Evolutionary conservation across 2,797 vertebrate genomes (phyloP).

Genomic region (Halcyon smyrnensis): DNA sequence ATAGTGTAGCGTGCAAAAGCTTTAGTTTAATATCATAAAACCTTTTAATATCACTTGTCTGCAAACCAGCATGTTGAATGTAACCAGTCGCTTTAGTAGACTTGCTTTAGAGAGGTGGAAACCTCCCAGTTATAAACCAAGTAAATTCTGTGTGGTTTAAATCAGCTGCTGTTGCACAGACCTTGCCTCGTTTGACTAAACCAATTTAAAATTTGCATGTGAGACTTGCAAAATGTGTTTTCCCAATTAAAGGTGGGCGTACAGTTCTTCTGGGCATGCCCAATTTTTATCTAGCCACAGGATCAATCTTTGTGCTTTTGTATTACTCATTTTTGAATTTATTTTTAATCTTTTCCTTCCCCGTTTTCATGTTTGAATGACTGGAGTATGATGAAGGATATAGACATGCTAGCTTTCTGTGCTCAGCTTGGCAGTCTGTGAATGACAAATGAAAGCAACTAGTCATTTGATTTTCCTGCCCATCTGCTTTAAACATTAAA

Average conservation of each 20-base stretch:
- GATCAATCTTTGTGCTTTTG: background rate
- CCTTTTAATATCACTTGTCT: background rate
- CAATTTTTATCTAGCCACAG: background rate
- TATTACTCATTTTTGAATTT: background rate
- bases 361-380: background rate
- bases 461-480: conserved; percentile 61
- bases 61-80: background rate
- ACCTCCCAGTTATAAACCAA: background rate
- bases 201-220: background rate
- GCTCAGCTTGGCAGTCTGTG: conserved; percentile 28
- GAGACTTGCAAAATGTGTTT: background rate
- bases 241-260: background rate
- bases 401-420: background rate
- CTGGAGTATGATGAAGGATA: background rate
- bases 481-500: conserved; percentile 70
- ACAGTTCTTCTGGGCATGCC: background rate
- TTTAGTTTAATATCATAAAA: background rate
- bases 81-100: background rate
- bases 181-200: background rate
- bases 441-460: conserved; percentile 64
- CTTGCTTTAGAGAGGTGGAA: background rate
- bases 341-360: background rate
- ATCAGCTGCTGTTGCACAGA: background rate
- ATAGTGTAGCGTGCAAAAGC: background rate
- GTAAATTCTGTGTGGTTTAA: background rate